phyloP scores from a whole-genome alignment of 23 tunicate genomes.

The Oikopleura dioica region DNA sequence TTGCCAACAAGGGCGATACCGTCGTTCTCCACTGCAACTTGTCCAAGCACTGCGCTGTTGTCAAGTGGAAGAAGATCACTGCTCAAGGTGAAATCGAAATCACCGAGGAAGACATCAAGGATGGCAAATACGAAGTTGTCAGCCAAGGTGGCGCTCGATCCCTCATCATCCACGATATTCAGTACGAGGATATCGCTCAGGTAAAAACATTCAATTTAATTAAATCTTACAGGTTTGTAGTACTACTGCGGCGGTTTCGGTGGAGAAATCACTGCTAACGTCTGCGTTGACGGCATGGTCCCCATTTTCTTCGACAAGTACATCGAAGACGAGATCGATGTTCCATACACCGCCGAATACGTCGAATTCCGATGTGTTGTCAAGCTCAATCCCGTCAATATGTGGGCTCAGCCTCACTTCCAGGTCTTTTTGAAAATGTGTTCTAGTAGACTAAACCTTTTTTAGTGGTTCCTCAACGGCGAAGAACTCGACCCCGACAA shows the following conservation, averaged over 20 bases:
- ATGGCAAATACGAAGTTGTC: slow-evolving; percentile 35
- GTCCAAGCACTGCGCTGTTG: slow-evolving; percentile 35
- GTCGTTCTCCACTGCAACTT: slow-evolving; percentile 30
- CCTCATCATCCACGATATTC: slow-evolving; percentile 31
- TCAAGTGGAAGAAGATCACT: slow-evolving; percentile 8
- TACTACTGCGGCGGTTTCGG: slow-evolving; percentile 43
- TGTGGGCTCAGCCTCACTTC: not conserved
- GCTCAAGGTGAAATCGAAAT: slow-evolving; percentile 13
- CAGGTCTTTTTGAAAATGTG: too few relatives aligned
- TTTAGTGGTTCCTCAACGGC: slow-evolving; percentile 33
- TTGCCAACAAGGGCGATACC: slow-evolving; percentile 29
- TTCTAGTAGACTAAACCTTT: not conserved
- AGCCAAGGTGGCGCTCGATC: slow-evolving; percentile 35
- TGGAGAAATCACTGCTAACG: slow-evolving; percentile 33
- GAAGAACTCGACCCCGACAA: slow-evolving; percentile 45
- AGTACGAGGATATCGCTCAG: slow-evolving; percentile 29
- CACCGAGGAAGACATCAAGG: slow-evolving; percentile 18
- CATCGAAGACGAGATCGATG: slow-evolving; percentile 15
- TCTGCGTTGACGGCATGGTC: slow-evolving; percentile 63
- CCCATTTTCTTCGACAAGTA: slow-evolving; percentile 39
- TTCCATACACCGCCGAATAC: slow-evolving; percentile 28
- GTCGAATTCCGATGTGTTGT: slow-evolving; percentile 37
- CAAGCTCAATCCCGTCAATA: slow-evolving; percentile 6
- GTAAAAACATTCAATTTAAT: not conserved
- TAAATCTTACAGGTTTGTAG: not conserved